Base-by-base conservation (phyloP, 2,888 invertebrate species). In the Dorcus parallelipipedus region DNA sequence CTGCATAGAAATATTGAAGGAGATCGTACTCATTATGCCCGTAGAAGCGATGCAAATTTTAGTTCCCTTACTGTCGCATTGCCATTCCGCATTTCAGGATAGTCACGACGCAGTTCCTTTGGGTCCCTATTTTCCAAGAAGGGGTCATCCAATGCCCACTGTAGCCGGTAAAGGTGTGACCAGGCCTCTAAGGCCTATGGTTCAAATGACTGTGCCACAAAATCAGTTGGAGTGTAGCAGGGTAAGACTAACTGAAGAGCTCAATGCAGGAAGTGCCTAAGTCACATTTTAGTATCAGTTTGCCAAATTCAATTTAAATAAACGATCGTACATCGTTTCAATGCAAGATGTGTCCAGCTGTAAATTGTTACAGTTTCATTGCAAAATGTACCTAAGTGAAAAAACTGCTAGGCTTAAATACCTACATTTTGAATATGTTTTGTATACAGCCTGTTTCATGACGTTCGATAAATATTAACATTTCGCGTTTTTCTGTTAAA, bases 31-130 rank as follows among this genome's bases (percentile, higher is more conserved):
- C 77, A 83, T 90, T 45, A 88, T 90, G 73, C 91, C 93, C 54
- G 84, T 84, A 57, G 92, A 93, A 71, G 88, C 89, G 58, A 87
- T 94, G 66, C 87, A 88, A 67, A 89, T 91, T 62, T 80, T 96
- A 66, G 93, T 93, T 7, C 94, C 95, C 38, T 83, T 93, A 65
- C 82, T 95, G 61, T 89, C 90, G 20, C 91, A 93, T 75, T 92
- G 93, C 71, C 94, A 93, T 78, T 84, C 86, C 17, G 86, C 88
- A 8, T 88, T 89, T 70, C 91, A 91, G 72, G 90, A 90, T 72
- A 84, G 85, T 49, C 86, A 89, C 60, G 83, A 83, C 72, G 84
- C 87, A 69, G 86, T 86, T 60, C 86, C 88, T 0, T 81, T 88
- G 60, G 92, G 90, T 0, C 90, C 90, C 14, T 90, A 86, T 77